Percentiles rank a stretch among this genome's conserved stretches.
Evolutionary conservation across 2,797 vertebrate species (phyloP).

Genomic region (Podarcis siculus): DNA sequence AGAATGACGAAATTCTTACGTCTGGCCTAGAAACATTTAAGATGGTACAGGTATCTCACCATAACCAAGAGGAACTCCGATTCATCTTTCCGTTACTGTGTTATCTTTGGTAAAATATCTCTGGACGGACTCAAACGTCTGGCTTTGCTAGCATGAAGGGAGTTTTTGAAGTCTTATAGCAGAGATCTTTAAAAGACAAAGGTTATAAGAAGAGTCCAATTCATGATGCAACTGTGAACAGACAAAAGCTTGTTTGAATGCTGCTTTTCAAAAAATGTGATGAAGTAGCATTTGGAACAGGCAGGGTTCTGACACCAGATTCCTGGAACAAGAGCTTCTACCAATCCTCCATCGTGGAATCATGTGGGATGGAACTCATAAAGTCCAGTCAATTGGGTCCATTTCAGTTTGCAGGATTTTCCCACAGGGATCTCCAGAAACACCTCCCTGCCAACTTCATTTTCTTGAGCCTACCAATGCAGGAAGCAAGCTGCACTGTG

Average conservation of each 20-base stretch:
- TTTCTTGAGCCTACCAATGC: neutral
- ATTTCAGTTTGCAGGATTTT: neutral
- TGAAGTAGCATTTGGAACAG: neutral
- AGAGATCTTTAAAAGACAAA: neutral
- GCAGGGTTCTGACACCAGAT: neutral
- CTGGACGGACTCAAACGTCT: neutral
- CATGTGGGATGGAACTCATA: neutral
- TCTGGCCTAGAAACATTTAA: conserved; percentile 14
- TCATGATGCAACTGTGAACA: neutral
- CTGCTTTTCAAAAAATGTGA: neutral
- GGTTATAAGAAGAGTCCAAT: neutral
- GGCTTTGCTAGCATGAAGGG: neutral
- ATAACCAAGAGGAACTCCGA: neutral
- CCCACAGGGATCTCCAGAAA: neutral
- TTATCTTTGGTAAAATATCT: neutral
- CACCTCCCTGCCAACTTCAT: neutral
- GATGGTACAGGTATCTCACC: neutral
- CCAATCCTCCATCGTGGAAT: neutral
- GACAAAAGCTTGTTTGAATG: neutral
- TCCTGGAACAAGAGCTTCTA: neutral
- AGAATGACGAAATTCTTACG: neutral
- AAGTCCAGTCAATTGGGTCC: neutral
- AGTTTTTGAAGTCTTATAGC: neutral
- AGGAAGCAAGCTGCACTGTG: neutral
- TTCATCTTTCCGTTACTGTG: neutral